Evolutionary conservation across 2,888 invertebrate species (phyloP), one percentile per base, ranked within the genome.

Genomic region (Galeruca laticollis): DNA sequence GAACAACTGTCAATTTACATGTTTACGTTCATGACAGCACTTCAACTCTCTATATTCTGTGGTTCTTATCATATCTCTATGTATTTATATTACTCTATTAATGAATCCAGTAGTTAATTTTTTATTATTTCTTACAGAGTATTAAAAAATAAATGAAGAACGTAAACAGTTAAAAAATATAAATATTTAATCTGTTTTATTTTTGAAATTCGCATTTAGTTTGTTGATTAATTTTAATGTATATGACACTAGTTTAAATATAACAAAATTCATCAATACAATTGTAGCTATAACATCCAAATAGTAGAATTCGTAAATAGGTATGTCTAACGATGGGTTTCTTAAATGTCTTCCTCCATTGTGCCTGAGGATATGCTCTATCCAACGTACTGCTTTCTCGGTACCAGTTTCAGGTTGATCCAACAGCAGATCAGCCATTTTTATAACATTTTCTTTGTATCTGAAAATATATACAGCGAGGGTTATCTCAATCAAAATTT

Each of bases 371-470:
- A 47, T 47, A 10, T 47, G 47, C 2, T 47, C 47, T 47, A 47
- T 18, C 47, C 47, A 47, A 47, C 8, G 47, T 8, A 47, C 47
- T 47, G 47, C 47, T 47, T 47, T 47, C 18, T 47, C 47, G 9
- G 47, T 47, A 18, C 47, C 47, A 47, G 18, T 47, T 47, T 47
- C 47, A 18, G 47, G 47, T 18, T 47, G 47, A 18, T 47, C 47
- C 15, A 47, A 18, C 47, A 47, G 47, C 9, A 47, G 15, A 18
- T 18, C 18, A 18, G 47, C 47, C 47, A 47, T 47, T 47, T 47
- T 47, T 9, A 47, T 47, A 47, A 47, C 18, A 47, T 47, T 47
- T 47, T 47, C 47, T 18, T n/a, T 47, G 18, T 47, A 47, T 2
- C 47, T 47, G 15, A 18, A 47, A 47, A 47, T 18, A 18, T 15